phyloP scores from a whole-genome alignment of 2,797 vertebrate species.

The Anisognathus igniventris region DNA sequence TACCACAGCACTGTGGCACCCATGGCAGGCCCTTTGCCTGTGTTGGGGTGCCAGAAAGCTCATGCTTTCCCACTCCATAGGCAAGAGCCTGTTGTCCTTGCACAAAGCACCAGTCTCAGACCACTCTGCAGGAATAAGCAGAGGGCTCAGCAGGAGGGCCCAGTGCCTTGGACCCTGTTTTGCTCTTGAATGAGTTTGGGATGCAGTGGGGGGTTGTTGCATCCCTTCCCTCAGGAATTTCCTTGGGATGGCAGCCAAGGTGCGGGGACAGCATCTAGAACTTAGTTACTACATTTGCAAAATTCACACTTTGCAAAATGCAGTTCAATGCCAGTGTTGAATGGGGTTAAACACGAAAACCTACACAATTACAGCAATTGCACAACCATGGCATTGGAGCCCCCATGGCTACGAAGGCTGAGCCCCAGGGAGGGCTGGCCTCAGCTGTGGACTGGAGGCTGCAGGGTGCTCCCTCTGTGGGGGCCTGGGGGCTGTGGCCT shows the following conservation, averaged over 20 bases:
- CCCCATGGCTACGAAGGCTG: accelerated
- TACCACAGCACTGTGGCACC: accelerated
- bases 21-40: neutral
- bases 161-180: neutral
- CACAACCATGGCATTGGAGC: neutral
- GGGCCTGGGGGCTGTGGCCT: neutral
- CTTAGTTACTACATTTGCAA: neutral
- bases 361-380: neutral
- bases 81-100: neutral
- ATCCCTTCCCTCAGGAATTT: neutral
- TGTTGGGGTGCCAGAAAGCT: accelerated
- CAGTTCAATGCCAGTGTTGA: neutral
- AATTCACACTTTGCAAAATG: neutral
- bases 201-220: neutral
- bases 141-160: accelerated
- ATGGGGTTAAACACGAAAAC: neutral
- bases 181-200: neutral
- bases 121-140: neutral
- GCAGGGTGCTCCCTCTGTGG: neutral
- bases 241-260: neutral
- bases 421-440: neutral
- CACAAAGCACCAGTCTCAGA: neutral
- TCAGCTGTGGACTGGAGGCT: neutral
- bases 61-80: accelerated
- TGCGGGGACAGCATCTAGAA: neutral